Percentiles rank a stretch among this genome's conserved stretches.
These are phyloP conservation scores for Strongylocentrotus purpuratus DNA, from an alignment of 35 echinoderm and acorn worm genomes.

Conservation along the genomic window DNA sequence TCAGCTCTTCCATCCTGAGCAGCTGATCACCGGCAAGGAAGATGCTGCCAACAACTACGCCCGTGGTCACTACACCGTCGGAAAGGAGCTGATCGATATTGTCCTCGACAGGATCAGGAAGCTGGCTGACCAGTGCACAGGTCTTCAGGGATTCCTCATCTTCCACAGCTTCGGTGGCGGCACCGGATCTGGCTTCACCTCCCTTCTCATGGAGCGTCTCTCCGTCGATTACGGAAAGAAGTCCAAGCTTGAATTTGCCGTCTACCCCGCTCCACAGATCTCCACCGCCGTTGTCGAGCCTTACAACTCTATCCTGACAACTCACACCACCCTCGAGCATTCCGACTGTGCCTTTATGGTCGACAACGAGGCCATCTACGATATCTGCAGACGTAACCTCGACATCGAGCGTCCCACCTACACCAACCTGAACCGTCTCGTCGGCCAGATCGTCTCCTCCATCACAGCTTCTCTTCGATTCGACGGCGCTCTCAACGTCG, in stretches of 20 bases:
- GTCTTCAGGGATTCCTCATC: conserved; percentile 70
- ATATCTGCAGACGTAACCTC: conserved; percentile 80
- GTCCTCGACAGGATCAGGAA: conserved; percentile 61
- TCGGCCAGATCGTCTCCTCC: conserved; percentile 79
- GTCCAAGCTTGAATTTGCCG: neutral
- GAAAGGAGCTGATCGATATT: neutral
- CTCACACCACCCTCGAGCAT: conserved; percentile 68
- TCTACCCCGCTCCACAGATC: neutral
- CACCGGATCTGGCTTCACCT: conserved; percentile 63
- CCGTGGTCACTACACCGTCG: conserved; percentile 73
- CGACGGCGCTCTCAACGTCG: conserved; percentile 81
- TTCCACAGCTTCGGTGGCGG: conserved; percentile 64
- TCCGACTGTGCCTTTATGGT: conserved; percentile 93
- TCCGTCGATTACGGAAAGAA: conserved; percentile 69
- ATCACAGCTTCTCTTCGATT: conserved; percentile 85
- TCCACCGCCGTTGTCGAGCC: neutral
- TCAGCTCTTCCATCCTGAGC: conserved; percentile 80
- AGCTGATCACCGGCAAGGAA: conserved; percentile 81
- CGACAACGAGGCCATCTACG: conserved; percentile 87
- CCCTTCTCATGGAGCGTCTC: conserved; percentile 64
- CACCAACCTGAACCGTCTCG: conserved; percentile 81
- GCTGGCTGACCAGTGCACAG: conserved; percentile 67
- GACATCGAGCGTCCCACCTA: conserved; percentile 86
- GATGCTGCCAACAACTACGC: conserved; percentile 86
- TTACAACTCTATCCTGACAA: neutral